phyloP scores from a whole-genome alignment of 2,888 invertebrate genomes.

The Leptopilina syphax region DNA sequence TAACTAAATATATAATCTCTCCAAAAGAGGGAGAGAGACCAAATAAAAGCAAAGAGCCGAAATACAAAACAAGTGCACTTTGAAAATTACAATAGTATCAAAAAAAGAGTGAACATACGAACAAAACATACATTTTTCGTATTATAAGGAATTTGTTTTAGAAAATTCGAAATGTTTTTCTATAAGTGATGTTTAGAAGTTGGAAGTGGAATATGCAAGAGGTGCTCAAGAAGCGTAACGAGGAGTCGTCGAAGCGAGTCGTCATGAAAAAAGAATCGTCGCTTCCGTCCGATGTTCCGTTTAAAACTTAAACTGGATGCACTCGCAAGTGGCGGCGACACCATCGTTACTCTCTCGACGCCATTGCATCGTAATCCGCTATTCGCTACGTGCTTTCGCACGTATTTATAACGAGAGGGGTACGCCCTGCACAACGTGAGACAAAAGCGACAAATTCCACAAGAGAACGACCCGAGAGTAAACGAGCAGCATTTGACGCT shows the following conservation, averaged over 20 bases:
- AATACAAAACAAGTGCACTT: too few relatives aligned
- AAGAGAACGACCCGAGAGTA: constrained; percentile 16
- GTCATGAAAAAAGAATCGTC: constrained; percentile 41
- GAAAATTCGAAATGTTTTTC: too few relatives aligned
- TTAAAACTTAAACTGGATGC: constrained; percentile 38
- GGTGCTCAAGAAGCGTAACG: constrained; percentile 42
- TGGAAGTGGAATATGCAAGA: constrained; percentile 23
- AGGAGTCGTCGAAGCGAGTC: constrained; percentile 38
- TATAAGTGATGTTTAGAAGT: constrained; percentile 16
- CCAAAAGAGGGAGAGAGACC: too few relatives aligned
- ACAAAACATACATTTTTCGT: too few relatives aligned
- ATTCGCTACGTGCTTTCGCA: constrained; percentile 36
- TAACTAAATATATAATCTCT: too few relatives aligned
- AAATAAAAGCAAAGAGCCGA: too few relatives aligned
- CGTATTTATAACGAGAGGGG: constrained; percentile 38
- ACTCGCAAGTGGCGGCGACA: constrained; percentile 37
- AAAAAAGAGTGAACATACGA: too few relatives aligned
- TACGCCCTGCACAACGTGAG: constrained; percentile 33
- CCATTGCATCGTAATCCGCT: constrained; percentile 37
- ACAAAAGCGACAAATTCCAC: constrained; percentile 39
- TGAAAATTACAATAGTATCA: too few relatives aligned
- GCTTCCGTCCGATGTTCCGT: constrained; percentile 43
- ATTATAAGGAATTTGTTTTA: too few relatives aligned
- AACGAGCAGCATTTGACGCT: constrained; percentile 1
- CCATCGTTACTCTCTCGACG: constrained; percentile 29